Evolutionary conservation across 2,797 vertebrate genomes (phyloP), one percentile per base, ranked within the genome.

Genomic region (Coracias cyanogaster): DNA sequence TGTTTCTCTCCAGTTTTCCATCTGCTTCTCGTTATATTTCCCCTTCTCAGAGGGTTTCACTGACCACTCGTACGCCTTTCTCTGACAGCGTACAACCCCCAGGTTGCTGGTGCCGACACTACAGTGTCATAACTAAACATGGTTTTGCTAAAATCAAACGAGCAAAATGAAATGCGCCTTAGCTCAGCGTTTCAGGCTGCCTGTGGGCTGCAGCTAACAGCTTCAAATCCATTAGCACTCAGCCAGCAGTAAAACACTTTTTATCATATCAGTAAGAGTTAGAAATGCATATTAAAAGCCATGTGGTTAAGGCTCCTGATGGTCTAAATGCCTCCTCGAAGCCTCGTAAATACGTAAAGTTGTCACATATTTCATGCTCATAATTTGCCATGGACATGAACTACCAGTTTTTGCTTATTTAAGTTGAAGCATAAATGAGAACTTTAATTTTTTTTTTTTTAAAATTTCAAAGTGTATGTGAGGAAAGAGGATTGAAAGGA

Each of bases 241-340:
- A 95, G 78, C 65, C 82, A 89, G 72, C 78, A 93, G 82, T 91
- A 87, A 94, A 93, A 87, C 69, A 54, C 76, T 93, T 88, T 67
- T 91, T 57, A 83, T 87, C 79, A 35, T 57, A 67, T 82, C 61
- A 12, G 7, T 35, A 33, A 92, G 72, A 82, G 64, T 14, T 85
- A 84, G 74, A 93, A 93, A 82, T 1, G 9, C 46, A 25, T 71
- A 82, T 91, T 87, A 87, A 92, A 89, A 83, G 6, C 15, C 72
- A 12, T 43, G 79, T 83, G 79, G 82, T 61, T 93, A 58, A 91
- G 61, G 58, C 58, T 95, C 37, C 61, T 87, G 92, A 45, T 77
- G 76, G 77, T 88, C 67, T 1, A 5, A 92, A 93, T 86, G 65
- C n/a, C 79, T 95, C 89, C 91, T 92, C 65, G 45, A 92, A 80